Percentiles rank a stretch among this genome's conserved stretches.
Evolutionary conservation across 2,113 vertebrate species (phyloP).

Genomic region (Ahaetulla prasina): DNA sequence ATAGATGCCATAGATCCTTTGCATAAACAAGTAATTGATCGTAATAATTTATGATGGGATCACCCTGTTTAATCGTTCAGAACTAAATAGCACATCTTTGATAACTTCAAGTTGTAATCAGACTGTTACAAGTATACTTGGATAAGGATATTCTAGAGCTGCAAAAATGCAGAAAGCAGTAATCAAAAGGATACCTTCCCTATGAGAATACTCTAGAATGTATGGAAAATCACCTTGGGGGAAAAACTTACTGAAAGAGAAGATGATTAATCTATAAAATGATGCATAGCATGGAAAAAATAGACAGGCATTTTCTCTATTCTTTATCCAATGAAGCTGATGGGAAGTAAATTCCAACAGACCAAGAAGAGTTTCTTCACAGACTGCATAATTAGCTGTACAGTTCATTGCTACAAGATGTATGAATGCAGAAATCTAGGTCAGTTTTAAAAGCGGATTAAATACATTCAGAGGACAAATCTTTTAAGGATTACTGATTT

Average conservation of each 20-base stretch:
- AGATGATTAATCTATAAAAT: not conserved
- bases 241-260: not conserved
- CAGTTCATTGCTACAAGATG: not conserved
- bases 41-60: constrained; percentile 49
- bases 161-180: constrained; percentile 32
- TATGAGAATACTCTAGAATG: not conserved
- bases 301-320: not conserved
- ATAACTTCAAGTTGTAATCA: constrained; percentile 35
- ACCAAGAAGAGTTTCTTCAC: not conserved
- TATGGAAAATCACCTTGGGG: not conserved
- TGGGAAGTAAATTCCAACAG: not conserved
- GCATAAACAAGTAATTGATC: constrained; percentile 31
- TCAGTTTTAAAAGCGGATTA: not conserved
- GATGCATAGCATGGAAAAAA: not conserved
- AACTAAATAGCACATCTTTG: constrained; percentile 33
- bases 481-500: not conserved
- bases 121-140: constrained; percentile 37
- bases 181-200: not conserved
- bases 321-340: not conserved
- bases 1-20: constrained; percentile 33
- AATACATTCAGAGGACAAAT: not conserved
- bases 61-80: constrained; percentile 23
- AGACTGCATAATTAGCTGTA: not conserved
- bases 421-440: not conserved
- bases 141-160: constrained; percentile 32